These are phyloP conservation scores for Protonibea diacanthus DNA, from an alignment of 2,797 vertebrate species.

Conservation along the genomic window DNA sequence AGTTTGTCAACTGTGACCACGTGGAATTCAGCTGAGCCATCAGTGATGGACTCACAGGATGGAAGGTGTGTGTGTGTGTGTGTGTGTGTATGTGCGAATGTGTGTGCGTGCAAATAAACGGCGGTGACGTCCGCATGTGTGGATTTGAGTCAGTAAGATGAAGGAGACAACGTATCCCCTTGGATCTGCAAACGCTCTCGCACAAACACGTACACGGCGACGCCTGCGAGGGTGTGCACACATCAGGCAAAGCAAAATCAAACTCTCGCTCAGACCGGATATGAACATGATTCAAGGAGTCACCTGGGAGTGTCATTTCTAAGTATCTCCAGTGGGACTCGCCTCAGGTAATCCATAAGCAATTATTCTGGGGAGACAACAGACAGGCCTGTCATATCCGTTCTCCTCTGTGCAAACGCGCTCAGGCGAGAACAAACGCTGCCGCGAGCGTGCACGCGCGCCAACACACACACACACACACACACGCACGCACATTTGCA, in stretches of 20 bases:
- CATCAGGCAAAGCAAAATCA: slow-evolving; percentile 58
- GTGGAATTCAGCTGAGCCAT: slow-evolving; percentile 45
- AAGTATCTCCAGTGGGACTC: slow-evolving; percentile 72
- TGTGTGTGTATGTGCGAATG: neutral
- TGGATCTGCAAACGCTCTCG: slow-evolving; percentile 50
- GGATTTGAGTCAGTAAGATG: slow-evolving; percentile 54
- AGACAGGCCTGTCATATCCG: slow-evolving; percentile 77
- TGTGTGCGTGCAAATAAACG: slow-evolving; percentile 44
- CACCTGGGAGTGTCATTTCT: slow-evolving; percentile 78
- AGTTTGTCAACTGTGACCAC: slow-evolving; percentile 29
- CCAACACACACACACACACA: slow-evolving; percentile 10
- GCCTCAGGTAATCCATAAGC: slow-evolving; percentile 79
- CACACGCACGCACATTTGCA: slow-evolving; percentile 15
- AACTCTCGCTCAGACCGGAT: slow-evolving; percentile 70
- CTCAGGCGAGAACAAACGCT: slow-evolving; percentile 62
- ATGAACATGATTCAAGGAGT: slow-evolving; percentile 78
- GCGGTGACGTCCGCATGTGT: slow-evolving; percentile 28
- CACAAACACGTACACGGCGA: slow-evolving; percentile 16
- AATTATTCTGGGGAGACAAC: slow-evolving; percentile 78
- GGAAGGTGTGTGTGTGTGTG: neutral
- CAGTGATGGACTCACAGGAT: slow-evolving; percentile 30
- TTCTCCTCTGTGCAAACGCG: slow-evolving; percentile 69
- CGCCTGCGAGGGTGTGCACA: slow-evolving; percentile 9
- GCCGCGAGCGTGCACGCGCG: neutral
- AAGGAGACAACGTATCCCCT: slow-evolving; percentile 59